Evolutionary conservation across 2,797 vertebrate genomes (phyloP).

Genomic region (Poeciliopsis gracilis): DNA sequence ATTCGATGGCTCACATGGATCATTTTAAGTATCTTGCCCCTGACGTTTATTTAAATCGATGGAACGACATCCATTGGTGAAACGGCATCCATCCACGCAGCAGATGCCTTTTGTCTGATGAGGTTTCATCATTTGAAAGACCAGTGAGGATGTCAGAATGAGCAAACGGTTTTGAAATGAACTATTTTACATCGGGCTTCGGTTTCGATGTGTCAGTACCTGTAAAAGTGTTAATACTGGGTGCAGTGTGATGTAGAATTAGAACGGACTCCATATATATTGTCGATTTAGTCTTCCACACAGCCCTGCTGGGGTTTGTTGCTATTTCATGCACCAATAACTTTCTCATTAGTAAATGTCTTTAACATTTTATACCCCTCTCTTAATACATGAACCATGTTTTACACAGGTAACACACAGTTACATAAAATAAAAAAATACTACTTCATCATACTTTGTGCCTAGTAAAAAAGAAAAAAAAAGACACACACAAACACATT

Average conservation of each 20-base stretch:
- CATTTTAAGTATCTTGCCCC: background rate
- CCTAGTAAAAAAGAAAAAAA: too few species aligned
- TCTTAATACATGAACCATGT: background rate
- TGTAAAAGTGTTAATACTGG: background rate
- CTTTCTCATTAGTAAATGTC: background rate
- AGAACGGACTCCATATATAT: too few species aligned
- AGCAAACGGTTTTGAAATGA: background rate
- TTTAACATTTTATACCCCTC: background rate
- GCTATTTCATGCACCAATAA: background rate
- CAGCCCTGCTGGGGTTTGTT: background rate
- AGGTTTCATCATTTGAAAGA: background rate
- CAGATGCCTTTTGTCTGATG: background rate
- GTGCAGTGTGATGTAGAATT: too few species aligned
- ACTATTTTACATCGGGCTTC: background rate
- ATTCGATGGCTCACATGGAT: background rate
- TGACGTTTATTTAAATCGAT: background rate
- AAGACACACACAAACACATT: background rate
- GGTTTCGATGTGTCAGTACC: background rate
- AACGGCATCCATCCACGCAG: background rate
- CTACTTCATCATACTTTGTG: background rate
- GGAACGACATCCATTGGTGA: background rate
- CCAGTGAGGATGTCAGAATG: background rate
- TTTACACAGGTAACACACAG: too few species aligned
- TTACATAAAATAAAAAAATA: background rate
- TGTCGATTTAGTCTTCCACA: too few species aligned